Base-by-base conservation (phyloP, 2,113 vertebrate genomes). In the Rousettus leschenaultii region DNA sequence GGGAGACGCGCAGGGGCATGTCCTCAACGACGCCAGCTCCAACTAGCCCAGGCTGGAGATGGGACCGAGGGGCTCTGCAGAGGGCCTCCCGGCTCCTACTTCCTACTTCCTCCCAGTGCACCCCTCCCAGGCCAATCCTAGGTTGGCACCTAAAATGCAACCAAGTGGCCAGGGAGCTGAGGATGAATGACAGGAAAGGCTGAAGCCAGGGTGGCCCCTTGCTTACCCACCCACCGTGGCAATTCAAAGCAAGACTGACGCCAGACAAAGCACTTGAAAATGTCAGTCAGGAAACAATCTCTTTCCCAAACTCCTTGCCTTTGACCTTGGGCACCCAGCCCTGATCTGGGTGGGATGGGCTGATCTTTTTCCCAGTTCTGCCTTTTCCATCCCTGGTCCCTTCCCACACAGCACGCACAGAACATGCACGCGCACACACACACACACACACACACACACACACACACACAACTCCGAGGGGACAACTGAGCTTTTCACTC, bases 131-230 rank as follows among this genome's bases (percentile, higher is more conserved):
- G 11, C 45, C 22, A 6, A 61, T 48, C 51, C 66, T 48, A 33
- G 33, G 8, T 30, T 57, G 68, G 78, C 66, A 78, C n/a, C 35
- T 35, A 87, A 73, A 77, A 63, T 1, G 6, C 43, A 95, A 48
- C 77, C 75, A 68, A 78, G 66, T 26, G 63, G 30, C 33, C 63
- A 1, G 66, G 70, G 38, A 68, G 61, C 30, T 38, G 3, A 48
- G 38, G 15, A 28, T 94, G 93, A 97, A 97, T 93, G 89, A 43
- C 97, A 96, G 93, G 96, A 97, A 97, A 94, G 91, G 93, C 68
- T 7, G 30, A 88, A 94, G 93, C 70, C 79, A 71, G n/a, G n/a
- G 71, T 16, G 45, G 78, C 53, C 89, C 89, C n/a, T 6, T 0
- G 7, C 86, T 80, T 59, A 38, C 84, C 65, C 26, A 7, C 86